Conservation (phyloP, 1,140 invertebrate species). For the Aphis gossypii region DNA sequence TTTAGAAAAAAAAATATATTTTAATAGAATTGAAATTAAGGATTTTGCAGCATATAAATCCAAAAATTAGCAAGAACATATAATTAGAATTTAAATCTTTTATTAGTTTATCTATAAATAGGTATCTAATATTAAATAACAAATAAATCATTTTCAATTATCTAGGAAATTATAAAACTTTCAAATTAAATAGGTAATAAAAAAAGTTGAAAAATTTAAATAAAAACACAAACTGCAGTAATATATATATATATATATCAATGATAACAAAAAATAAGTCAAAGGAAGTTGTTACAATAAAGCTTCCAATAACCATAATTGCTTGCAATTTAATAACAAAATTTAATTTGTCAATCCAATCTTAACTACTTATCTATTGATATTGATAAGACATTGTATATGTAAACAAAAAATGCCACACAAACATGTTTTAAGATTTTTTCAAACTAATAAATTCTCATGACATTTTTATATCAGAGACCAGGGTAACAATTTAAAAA, state of each 20-base stretch:
- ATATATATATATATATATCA: not conserved
- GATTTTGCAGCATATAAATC: not conserved
- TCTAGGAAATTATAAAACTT: not conserved
- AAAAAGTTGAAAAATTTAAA: not conserved
- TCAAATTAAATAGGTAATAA: not conserved
- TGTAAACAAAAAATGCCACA: constrained; percentile 25
- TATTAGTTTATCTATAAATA: too few relatives aligned
- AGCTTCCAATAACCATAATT: not conserved
- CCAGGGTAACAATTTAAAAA: not conserved
- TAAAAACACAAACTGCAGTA: not conserved
- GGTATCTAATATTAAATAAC: too few relatives aligned
- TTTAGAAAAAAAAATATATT: not conserved
- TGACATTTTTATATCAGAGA: not conserved
- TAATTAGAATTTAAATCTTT: not conserved
- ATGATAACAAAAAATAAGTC: not conserved
- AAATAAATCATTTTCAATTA: too few relatives aligned
- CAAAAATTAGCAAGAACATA: not conserved
- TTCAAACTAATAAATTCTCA: not conserved
- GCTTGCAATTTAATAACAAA: not conserved
- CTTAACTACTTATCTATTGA: constrained; percentile 17
- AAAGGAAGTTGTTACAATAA: not conserved
- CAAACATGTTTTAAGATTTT: not conserved
- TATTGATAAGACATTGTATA: constrained; percentile 9
- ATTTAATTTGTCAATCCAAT: not conserved
- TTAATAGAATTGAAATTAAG: not conserved